phyloP scores from a whole-genome alignment of 2,113 vertebrate species.

The Hassar affinis region DNA sequence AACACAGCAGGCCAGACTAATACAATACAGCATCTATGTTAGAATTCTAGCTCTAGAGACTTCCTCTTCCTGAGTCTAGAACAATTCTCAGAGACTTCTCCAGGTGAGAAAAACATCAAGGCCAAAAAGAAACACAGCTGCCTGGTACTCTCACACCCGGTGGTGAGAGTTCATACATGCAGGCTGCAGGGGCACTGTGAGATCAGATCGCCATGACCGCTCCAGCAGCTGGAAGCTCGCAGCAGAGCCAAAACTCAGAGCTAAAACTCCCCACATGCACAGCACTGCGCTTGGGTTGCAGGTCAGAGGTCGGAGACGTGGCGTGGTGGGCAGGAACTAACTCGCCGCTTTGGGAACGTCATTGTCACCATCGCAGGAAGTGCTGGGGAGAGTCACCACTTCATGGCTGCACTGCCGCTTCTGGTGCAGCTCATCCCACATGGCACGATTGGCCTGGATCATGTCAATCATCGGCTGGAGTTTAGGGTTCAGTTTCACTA shows the following conservation, averaged over 20 bases:
- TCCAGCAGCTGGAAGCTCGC: conserved; percentile 53
- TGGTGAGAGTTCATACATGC: conserved; percentile 29
- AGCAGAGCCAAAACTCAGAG: conserved; percentile 72
- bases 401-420: conserved; percentile 74
- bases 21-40: conserved; percentile 29
- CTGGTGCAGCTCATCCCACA: conserved; percentile 91
- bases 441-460: conserved; percentile 82
- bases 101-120: conserved; percentile 17
- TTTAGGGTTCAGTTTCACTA: conserved; percentile 91
- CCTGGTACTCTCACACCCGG: conserved; percentile 25
- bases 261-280: conserved; percentile 68
- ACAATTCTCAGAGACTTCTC: conserved; percentile 28
- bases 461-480: conserved; percentile 94
- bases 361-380: conserved; percentile 45
- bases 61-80: conserved; percentile 41
- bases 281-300: conserved; percentile 60
- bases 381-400: conserved; percentile 45
- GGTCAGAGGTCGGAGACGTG: conserved; percentile 51
- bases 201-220: conserved; percentile 27
- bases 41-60: conserved; percentile 41
- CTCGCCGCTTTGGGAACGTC: conserved; percentile 58
- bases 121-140: conserved; percentile 38
- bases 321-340: conserved; percentile 57
- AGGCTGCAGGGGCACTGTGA: conserved; percentile 31
- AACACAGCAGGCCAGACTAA: conserved; percentile 30